phyloP scores from a whole-genome alignment of 1,140 invertebrate genomes.

The Drosophila nigrodunni region DNA sequence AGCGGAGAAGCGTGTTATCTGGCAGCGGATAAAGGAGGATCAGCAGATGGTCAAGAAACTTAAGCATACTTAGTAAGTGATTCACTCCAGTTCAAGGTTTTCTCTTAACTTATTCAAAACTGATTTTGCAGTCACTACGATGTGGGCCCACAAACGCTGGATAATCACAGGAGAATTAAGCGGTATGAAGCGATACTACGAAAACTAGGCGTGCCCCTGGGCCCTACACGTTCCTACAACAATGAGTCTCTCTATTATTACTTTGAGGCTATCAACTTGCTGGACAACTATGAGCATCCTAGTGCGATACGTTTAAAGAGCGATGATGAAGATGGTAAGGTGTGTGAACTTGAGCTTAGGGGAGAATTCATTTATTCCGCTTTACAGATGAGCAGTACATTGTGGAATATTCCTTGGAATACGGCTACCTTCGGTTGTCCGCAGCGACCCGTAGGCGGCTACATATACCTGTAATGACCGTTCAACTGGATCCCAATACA shows the following conservation, averaged over 20 bases:
- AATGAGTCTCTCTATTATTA: slow-evolving; percentile 78
- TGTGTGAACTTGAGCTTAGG: not conserved
- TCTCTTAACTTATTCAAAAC: not conserved
- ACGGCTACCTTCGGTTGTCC: slow-evolving; percentile 96
- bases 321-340: slow-evolving; percentile 57
- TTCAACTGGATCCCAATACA: slow-evolving; percentile 94
- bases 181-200: slow-evolving; percentile 64
- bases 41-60: slow-evolving; percentile 60
- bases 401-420: slow-evolving; percentile 98
- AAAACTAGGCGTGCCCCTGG: slow-evolving; percentile 55
- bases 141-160: slow-evolving; percentile 73
- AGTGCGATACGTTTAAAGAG: slow-evolving; percentile 64
- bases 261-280: slow-evolving; percentile 70
- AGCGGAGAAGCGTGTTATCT: slow-evolving; percentile 92
- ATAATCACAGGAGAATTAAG: slow-evolving; percentile 62
- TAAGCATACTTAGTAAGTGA: slow-evolving; percentile 72
- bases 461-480: slow-evolving; percentile 96
- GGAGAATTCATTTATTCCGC: not conserved
- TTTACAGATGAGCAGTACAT: slow-evolving; percentile 96
- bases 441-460: slow-evolving; percentile 92
- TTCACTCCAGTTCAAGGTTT: not conserved
- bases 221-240: slow-evolving; percentile 58
- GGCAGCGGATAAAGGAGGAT: slow-evolving; percentile 86
- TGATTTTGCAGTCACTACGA: slow-evolving; percentile 56
- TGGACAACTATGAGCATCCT: slow-evolving; percentile 63